A percentile compares a stretch with the other conserved stretches of the same genome.
phyloP scores from a whole-genome alignment of 2,113 vertebrate genomes.

The Indicator indicator region DNA sequence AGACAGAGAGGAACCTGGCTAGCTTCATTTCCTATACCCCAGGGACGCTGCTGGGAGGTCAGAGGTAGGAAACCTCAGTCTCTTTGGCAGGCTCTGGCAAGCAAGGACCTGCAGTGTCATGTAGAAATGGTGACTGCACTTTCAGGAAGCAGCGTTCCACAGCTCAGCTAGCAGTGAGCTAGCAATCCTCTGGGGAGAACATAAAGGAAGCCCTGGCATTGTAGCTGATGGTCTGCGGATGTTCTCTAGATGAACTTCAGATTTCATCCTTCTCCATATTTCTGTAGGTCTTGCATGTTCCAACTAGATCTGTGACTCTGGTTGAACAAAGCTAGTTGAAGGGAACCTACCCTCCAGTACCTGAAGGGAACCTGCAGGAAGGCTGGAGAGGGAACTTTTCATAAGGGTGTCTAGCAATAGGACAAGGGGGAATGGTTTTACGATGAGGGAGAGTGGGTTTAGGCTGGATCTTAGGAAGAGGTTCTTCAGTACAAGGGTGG shows the following conservation, averaged over 20 bases:
- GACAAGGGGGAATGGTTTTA: too few species aligned
- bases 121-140: rapidly evolving
- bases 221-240: neutral
- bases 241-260: neutral
- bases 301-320: neutral
- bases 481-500: too few species aligned
- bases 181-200: too few species aligned
- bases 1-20: neutral
- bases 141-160: neutral
- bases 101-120: neutral
- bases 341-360: too few species aligned
- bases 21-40: neutral
- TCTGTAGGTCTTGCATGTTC: neutral
- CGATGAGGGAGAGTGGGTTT: too few species aligned
- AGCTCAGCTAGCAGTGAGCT: neutral
- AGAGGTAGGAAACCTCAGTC: neutral
- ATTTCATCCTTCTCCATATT: neutral
- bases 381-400: too few species aligned
- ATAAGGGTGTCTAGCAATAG: too few species aligned
- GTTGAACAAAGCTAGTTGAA: neutral
- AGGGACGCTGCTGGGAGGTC: neutral
- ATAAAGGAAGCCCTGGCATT: too few species aligned
- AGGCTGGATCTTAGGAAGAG: too few species aligned
- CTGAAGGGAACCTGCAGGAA: too few species aligned
- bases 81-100: conserved; percentile 15